Evolutionary conservation across 2,113 vertebrate genomes (phyloP), one percentile per base, ranked within the genome.

Genomic region (Oriolus oriolus): DNA sequence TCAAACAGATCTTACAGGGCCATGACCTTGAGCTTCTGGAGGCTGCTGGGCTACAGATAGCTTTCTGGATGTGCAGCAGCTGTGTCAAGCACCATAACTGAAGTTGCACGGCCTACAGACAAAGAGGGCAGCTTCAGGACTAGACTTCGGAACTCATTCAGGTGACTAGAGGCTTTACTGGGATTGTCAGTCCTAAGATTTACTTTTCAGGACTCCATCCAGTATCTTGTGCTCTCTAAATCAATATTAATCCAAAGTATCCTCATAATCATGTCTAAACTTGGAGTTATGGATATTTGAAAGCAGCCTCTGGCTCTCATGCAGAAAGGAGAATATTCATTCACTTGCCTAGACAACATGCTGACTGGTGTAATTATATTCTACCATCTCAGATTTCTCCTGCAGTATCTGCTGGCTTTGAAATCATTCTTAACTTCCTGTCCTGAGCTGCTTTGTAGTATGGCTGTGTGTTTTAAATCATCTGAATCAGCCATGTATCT

Each of bases 331-430:
- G 41, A 78, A 87, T 91, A 96, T 92, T 76, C 81, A 87, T 94
- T 91, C 81, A 85, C 84, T 93, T 80, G 57, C 68, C 81, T 87
- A 80, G 77, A 79, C 45, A 79, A 65, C 70, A 80, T 73, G 70
- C 81, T 96, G 84, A 93, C 74, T 87, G 26, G 45, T 85, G 41
- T 87, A 93, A 96, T 93, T 94, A 82, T 91, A 91, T 82, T 83
- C 84, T 73, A 64, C 39, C 28, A 68, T 53, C n/a, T 95, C 91
- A 88, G 42, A 85, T 88, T 95, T 94, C 78, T 91, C 53, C 70
- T 73, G 41, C 49, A 87, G 37, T 87, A 83, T 93, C 57, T 94
- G 13, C n/a, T 91, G 81, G 45, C 75, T 94, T 91, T 91, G 66
- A 91, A 79, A 94, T 85, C 7, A 76, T 83, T 96, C 81, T 84